These are phyloP conservation scores for Apeltes quadracus DNA, from an alignment of 2,113 vertebrate species.

Conservation along the genomic window DNA sequence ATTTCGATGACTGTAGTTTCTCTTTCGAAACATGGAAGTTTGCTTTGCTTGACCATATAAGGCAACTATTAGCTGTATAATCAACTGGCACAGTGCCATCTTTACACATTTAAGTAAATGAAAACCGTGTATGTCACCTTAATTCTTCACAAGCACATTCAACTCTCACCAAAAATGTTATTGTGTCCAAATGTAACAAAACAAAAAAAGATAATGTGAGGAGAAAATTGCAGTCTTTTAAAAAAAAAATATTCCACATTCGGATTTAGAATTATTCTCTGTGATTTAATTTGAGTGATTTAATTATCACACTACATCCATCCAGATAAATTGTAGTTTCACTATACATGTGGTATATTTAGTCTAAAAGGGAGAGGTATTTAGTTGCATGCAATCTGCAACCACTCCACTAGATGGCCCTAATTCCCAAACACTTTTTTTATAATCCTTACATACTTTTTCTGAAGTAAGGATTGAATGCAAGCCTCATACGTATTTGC, in stretches of 20 bases:
- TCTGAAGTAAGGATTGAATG: background rate
- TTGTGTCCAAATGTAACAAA: background rate
- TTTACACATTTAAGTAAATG: background rate
- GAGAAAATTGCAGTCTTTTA: background rate
- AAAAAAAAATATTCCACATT: conserved; percentile 6
- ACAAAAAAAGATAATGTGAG: background rate
- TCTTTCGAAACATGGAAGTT: conserved; percentile 24
- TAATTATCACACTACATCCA: background rate
- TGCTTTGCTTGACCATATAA: background rate
- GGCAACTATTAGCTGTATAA: background rate
- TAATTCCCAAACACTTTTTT: background rate
- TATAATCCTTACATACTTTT: background rate
- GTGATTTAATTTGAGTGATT: background rate
- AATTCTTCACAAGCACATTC: background rate
- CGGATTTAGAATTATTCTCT: background rate
- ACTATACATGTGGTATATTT: background rate
- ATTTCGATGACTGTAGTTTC: conserved; percentile 50
- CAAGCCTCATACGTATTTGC: background rate
- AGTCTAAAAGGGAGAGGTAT: background rate
- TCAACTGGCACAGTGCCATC: background rate
- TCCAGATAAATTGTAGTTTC: no score
- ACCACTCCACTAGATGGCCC: background rate
- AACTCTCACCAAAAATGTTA: background rate
- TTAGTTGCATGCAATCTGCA: background rate
- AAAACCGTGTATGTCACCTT: conserved; percentile 5